Percentiles rank a stretch among this genome's conserved stretches.
phyloP scores from a whole-genome alignment of 2,113 vertebrate genomes.

The Ornithorhynchus anatinus region DNA sequence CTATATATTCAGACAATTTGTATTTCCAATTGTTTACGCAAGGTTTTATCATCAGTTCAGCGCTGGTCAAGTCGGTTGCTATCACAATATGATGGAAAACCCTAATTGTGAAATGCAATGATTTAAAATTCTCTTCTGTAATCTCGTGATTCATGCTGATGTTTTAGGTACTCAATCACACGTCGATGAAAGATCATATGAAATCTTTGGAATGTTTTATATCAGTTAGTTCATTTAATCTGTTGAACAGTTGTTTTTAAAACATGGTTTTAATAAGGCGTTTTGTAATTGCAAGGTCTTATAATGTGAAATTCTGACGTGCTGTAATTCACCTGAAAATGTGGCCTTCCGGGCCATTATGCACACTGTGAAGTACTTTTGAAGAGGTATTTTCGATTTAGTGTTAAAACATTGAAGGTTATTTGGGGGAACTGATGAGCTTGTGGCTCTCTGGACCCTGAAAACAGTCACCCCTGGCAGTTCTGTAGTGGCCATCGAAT shows the following conservation, averaged over 20 bases:
- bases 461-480: not conserved
- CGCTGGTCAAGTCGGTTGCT: not conserved
- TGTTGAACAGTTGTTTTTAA: not conserved
- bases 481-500: constrained; percentile 16
- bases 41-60: not conserved
- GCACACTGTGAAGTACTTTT: not conserved
- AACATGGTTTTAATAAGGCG: not conserved
- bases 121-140: not conserved
- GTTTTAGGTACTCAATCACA: not conserved
- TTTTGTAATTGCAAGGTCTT: not conserved
- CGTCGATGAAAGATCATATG: not conserved
- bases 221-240: not conserved
- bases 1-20: not conserved
- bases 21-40: not conserved
- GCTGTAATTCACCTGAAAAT: constrained; percentile 12
- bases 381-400: constrained; percentile 15
- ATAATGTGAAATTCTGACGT: not conserved
- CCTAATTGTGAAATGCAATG: not conserved
- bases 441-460: not conserved
- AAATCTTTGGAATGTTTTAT: constrained; percentile 3
- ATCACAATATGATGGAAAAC: not conserved
- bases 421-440: not conserved
- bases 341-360: constrained; percentile 1
- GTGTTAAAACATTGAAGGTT: constrained; percentile 4
- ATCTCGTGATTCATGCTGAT: not conserved